A percentile compares a stretch with the other conserved stretches of the same genome.
Evolutionary conservation across 2,113 vertebrate genomes (phyloP).

Genomic region (Embiotoca jacksoni): DNA sequence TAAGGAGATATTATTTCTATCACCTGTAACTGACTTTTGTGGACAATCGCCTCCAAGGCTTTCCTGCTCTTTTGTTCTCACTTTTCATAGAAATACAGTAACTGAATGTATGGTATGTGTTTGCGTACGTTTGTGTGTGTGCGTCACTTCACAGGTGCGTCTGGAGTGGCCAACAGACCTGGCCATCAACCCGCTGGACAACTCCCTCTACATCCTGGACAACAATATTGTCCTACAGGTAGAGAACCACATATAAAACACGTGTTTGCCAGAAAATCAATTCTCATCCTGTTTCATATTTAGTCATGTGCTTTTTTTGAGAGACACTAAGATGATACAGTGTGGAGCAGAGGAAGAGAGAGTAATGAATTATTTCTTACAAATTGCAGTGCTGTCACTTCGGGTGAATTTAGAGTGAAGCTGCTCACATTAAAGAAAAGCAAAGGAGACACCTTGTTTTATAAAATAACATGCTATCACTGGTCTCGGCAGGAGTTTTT

Average conservation of each 20-base stretch:
- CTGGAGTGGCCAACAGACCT: slow-evolving; percentile 98
- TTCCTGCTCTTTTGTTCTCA: slow-evolving; percentile 24
- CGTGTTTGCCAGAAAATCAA: not conserved
- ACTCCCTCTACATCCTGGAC: slow-evolving; percentile 96
- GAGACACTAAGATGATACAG: not conserved
- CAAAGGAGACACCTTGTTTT: slow-evolving; percentile 33
- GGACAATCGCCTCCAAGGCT: slow-evolving; percentile 19
- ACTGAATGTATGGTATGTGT: not conserved
- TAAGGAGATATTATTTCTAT: slow-evolving; percentile 71
- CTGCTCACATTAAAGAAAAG: slow-evolving; percentile 38
- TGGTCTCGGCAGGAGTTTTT: slow-evolving; percentile 32
- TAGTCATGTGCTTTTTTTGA: not conserved
- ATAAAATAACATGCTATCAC: slow-evolving; percentile 22
- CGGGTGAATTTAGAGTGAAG: slow-evolving; percentile 27
- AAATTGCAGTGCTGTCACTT: slow-evolving; percentile 46
- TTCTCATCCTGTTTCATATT: slow-evolving; percentile 12
- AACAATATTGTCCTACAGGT: slow-evolving; percentile 97
- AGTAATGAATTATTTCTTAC: slow-evolving; percentile 31
- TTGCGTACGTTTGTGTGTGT: slow-evolving; percentile 2
- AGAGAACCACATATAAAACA: not conserved
- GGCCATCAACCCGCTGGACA: slow-evolving; percentile 95
- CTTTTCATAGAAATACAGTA: slow-evolving; percentile 5
- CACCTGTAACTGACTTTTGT: slow-evolving; percentile 61
- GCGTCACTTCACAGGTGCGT: slow-evolving; percentile 86
- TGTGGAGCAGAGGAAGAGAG: not conserved